A percentile compares a stretch with the other conserved stretches of the same genome.
phyloP scores from a whole-genome alignment of 2,113 vertebrate species.

The Chunga burmeisteri region DNA sequence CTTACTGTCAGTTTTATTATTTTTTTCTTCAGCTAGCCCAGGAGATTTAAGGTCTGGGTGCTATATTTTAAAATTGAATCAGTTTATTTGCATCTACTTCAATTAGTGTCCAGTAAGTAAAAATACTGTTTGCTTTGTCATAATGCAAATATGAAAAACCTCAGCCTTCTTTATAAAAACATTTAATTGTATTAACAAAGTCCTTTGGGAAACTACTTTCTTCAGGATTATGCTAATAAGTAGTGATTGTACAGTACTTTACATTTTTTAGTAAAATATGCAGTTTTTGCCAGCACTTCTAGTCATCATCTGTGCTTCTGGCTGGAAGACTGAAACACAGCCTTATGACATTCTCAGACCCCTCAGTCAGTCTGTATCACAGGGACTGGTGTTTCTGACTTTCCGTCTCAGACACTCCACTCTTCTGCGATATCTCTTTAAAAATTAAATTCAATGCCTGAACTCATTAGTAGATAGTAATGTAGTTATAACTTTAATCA shows the following conservation, averaged over 20 bases:
- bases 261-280: neutral
- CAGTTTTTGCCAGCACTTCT: neutral
- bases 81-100: neutral
- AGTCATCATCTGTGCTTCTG: neutral
- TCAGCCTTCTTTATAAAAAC: neutral
- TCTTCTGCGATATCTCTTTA: neutral
- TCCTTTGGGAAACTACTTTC: neutral
- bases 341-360: neutral
- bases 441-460: neutral
- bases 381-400: neutral
- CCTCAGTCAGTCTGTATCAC: neutral
- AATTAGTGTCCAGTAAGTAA: neutral
- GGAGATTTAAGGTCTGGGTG: neutral
- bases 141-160: neutral
- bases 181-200: neutral
- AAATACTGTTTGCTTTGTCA: neutral
- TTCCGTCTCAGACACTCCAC: neutral
- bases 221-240: neutral
- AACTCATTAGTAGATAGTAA: neutral
- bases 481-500: neutral
- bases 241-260: neutral
- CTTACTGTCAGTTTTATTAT: neutral
- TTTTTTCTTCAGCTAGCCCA: neutral
- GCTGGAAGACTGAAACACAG: neutral
- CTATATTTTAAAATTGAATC: neutral